phyloP scores from a whole-genome alignment of 2,113 vertebrate species.

The Anser brachyrhynchus region DNA sequence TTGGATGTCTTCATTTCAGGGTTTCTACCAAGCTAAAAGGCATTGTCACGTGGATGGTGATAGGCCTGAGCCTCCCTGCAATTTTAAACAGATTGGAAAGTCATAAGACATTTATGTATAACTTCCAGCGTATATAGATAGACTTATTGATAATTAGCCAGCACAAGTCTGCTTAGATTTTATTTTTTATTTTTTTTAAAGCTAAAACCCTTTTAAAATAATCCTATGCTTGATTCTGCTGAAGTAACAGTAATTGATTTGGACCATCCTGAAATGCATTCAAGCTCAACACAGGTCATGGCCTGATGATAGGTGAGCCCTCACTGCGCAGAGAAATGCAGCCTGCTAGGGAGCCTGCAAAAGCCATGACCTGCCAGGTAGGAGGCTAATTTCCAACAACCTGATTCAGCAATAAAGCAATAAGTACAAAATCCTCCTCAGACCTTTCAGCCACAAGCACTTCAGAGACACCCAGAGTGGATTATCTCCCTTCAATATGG shows the following conservation, averaged over 20 bases:
- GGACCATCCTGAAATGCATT: constrained; percentile 1
- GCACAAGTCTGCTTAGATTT: neutral
- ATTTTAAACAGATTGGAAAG: neutral
- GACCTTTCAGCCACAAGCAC: neutral
- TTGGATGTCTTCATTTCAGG: neutral
- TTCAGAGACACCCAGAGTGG: neutral
- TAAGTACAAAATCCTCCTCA: constrained; percentile 16
- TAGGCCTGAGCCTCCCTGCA: neutral
- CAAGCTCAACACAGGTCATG: neutral
- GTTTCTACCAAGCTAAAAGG: neutral
- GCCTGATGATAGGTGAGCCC: neutral
- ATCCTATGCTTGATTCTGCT: neutral
- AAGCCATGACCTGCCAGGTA: neutral
- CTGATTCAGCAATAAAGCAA: constrained; percentile 19
- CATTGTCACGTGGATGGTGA: neutral
- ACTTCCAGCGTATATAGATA: neutral
- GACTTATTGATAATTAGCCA: neutral
- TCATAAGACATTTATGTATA: neutral
- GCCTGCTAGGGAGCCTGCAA: neutral
- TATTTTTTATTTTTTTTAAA: neutral
- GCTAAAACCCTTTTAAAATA: neutral
- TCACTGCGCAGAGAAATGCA: neutral
- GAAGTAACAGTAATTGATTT: constrained; percentile 15
- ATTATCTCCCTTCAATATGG: neutral
- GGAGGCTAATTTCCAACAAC: constrained; percentile 26